phyloP scores from a whole-genome alignment of 2,888 invertebrate genomes.

The Pegoplata infirma region DNA sequence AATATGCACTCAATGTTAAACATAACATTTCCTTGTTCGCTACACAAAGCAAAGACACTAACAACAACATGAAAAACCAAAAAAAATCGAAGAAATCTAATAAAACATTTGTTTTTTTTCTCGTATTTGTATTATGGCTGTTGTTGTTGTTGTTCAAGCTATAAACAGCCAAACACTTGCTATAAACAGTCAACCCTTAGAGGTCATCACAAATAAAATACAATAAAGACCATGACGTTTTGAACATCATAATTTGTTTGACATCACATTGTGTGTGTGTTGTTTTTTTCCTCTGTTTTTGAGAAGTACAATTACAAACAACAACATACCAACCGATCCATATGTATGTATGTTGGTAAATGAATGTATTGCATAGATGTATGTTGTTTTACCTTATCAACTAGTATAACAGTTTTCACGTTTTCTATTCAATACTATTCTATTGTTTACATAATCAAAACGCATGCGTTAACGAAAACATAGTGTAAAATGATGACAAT shows the following conservation, averaged over 20 bases:
- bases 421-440: too few relatives aligned
- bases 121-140: background rate
- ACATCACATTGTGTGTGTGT: slow-evolving; percentile 5
- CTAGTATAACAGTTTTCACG: background rate
- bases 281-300: too few relatives aligned
- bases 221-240: slow-evolving; percentile 34
- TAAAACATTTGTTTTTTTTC: background rate
- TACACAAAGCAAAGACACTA: background rate
- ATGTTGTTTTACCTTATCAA: background rate
- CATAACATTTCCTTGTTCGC: background rate
- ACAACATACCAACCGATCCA: too few relatives aligned
- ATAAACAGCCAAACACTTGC: slow-evolving; percentile 16
- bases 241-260: slow-evolving; percentile 15
- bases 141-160: background rate
- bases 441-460: slow-evolving; percentile 16
- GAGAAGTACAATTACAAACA: background rate
- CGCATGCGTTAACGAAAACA: slow-evolving; percentile 42
- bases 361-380: too few relatives aligned
- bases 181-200: slow-evolving; percentile 5
- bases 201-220: slow-evolving; percentile 10
- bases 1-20: background rate
- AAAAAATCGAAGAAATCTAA: background rate
- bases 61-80: too few relatives aligned
- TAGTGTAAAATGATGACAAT: background rate
- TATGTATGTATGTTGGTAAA: too few relatives aligned